Base-by-base conservation (phyloP, 2,797 vertebrate genomes). In the Nannoperca australis region DNA sequence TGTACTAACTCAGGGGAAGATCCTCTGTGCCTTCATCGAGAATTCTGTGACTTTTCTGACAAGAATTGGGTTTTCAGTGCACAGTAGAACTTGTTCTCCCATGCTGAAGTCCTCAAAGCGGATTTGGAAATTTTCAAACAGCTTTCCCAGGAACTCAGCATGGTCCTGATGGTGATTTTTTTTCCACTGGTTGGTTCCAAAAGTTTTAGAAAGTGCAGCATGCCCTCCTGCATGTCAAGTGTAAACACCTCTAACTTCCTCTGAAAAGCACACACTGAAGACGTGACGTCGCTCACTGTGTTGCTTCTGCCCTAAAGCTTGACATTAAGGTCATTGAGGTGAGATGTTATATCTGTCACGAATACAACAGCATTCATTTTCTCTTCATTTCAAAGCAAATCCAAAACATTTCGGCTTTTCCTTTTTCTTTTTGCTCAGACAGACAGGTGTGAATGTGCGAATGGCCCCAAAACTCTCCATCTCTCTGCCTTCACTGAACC, bases 111-210 rank as follows among this genome's bases (percentile, higher is more conserved):
- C 34, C 40, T 70, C 38, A 65, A 66, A 67, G 55, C 1, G 0
- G 24, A 24, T 79, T 58, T 63, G 50, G 24, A 55, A 74, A 66
- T 60, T 54, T 79, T 58, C 20, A 54, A 65, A 38, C 61, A 64
- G 70, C 40, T 51, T 32, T 69, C 62, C 49, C 12, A 50, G 22
- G 10, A 56, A 44, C 38, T 13, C 18, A 44, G 55, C 36, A 44
- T 65, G 34, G 15, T 24, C 66, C 22, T 15, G 32, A 55, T 65
- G 44, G 22, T 11, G 44, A 38, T 44, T 36, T 63, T 47, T 47
- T 59, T 59, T 44, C 13, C 5, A 61, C 11, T 24, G 17, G 32
- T 70, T 73, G 49, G 18, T 12, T 59, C 18, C 2, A n/a, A 65
- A 59, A 53, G 24, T 50, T 74, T 36, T 40, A n/a, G 38, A 51